Percentiles rank a stretch among this genome's conserved stretches.
Evolutionary conservation across 2,113 vertebrate species (phyloP).

Genomic region (Butorides virescens): DNA sequence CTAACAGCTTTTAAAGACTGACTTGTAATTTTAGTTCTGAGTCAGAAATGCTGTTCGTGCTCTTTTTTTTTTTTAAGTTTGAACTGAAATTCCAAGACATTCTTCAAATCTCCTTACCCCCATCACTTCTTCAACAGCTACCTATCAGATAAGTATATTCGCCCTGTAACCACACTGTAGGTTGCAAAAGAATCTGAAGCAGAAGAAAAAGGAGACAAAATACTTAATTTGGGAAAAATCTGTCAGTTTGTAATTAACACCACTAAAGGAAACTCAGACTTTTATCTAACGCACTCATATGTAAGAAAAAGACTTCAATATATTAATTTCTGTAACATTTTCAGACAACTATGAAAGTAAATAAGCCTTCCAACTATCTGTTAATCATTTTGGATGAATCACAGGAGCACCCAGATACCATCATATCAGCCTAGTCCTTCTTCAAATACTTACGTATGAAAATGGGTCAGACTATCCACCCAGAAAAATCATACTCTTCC

Average conservation of each 20-base stretch:
- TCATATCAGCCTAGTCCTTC: slow-evolving; percentile 16
- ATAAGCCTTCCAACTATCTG: background rate
- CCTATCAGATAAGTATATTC: background rate
- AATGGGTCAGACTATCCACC: slow-evolving; percentile 29
- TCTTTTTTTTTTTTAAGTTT: background rate
- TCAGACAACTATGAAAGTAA: background rate
- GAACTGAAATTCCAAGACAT: background rate
- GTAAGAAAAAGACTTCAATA: background rate
- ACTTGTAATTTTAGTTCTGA: background rate
- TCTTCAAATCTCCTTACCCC: background rate
- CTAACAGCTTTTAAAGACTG: background rate
- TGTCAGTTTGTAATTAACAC: slow-evolving; percentile 1
- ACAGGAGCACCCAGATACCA: background rate
- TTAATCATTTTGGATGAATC: slow-evolving; percentile 5
- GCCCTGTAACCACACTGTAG: background rate
- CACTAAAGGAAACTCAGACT: background rate
- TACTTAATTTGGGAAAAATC: background rate
- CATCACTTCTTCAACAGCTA: background rate
- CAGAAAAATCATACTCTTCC: slow-evolving; percentile 24
- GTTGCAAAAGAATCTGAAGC: slow-evolving; percentile 4
- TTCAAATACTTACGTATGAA: slow-evolving; percentile 14
- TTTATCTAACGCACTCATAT: background rate
- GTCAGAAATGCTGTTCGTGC: background rate
- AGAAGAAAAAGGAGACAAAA: background rate
- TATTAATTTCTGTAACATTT: background rate